Conservation (phyloP, 2,113 vertebrate species). For the Larimichthys crocea region DNA sequence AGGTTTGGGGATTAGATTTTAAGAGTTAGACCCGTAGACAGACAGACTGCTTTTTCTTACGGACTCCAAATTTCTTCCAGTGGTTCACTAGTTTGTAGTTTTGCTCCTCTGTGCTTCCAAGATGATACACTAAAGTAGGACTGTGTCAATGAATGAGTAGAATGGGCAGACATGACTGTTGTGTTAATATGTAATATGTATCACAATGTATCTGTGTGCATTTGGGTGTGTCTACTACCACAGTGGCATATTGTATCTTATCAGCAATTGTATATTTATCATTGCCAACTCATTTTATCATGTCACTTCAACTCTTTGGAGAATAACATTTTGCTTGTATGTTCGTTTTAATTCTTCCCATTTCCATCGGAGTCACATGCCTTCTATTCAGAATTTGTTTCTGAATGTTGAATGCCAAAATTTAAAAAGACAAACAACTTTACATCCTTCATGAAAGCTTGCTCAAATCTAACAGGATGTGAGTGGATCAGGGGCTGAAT, state of each 20-base stretch:
- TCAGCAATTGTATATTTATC: slow-evolving; percentile 39
- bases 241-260: slow-evolving; percentile 45
- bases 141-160: slow-evolving; percentile 46
- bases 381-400: background rate
- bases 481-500: background rate
- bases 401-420: background rate
- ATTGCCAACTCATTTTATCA: slow-evolving; percentile 31
- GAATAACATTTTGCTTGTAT: background rate
- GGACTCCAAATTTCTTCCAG: slow-evolving; percentile 82
- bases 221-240: slow-evolving; percentile 30
- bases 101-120: slow-evolving; percentile 84
- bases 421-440: background rate
- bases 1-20: slow-evolving; percentile 54
- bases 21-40: slow-evolving; percentile 40
- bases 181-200: slow-evolving; percentile 35
- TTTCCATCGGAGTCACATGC: background rate
- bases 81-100: slow-evolving; percentile 67
- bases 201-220: slow-evolving; percentile 23
- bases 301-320: background rate
- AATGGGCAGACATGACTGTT: slow-evolving; percentile 70
- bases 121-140: slow-evolving; percentile 55
- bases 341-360: slow-evolving; percentile 13
- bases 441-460: background rate
- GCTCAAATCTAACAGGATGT: slow-evolving; percentile 5
- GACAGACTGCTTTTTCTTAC: slow-evolving; percentile 57